Evolutionary conservation across 23 tunicate species (phyloP).

Genomic region (Aplidium turbinatum): DNA sequence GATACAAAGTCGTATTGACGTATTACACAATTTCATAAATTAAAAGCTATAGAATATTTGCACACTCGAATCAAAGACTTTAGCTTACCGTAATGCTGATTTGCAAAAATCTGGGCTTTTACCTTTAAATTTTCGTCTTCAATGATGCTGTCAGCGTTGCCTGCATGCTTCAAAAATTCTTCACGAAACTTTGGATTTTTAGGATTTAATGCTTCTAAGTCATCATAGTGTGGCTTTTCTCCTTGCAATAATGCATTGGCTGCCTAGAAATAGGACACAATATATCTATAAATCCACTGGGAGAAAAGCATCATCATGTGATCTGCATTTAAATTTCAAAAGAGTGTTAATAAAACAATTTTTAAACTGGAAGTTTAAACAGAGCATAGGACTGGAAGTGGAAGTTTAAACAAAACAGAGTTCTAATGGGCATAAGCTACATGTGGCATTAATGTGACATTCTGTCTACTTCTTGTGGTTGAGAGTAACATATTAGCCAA

Average conservation of each 20-base stretch:
- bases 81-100: no score
- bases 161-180: constrained; percentile 49
- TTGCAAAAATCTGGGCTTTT: background rate
- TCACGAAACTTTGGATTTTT: constrained; percentile 61
- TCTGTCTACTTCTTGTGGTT: no score
- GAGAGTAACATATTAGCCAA: no score
- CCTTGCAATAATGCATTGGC: constrained; percentile 63
- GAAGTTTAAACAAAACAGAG: no score
- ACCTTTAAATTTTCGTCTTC: constrained; percentile 51
- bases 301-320: background rate
- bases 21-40: no score
- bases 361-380: background rate
- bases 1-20: no score
- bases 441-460: no score
- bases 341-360: background rate
- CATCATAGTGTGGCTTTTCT: background rate
- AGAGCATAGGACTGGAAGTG: no score
- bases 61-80: no score
- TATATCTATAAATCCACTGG: no score
- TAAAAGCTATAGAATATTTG: no score
- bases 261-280: constrained; percentile 28
- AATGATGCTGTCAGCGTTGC: constrained; percentile 17
- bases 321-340: background rate
- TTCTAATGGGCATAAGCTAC: no score
- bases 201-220: constrained; percentile 21